A percentile compares a stretch with the other conserved stretches of the same genome.
These are phyloP conservation scores for Strigamia maritima DNA, from an alignment of 2,888 invertebrate species.

Conservation along the genomic window DNA sequence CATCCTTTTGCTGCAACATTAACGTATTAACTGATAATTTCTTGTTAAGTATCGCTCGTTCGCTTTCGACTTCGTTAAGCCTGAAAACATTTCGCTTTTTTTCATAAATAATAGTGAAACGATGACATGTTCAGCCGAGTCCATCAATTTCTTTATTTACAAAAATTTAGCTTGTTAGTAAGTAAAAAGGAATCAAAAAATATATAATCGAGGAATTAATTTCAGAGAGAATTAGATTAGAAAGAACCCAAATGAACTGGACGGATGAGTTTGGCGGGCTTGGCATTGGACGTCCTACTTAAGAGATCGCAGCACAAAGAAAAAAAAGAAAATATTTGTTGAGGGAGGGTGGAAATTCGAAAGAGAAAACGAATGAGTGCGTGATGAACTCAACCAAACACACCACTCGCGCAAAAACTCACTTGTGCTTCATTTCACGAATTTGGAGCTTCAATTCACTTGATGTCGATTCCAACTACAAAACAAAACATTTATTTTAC, in stretches of 20 bases:
- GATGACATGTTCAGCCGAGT: neutral
- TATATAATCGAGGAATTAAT: neutral
- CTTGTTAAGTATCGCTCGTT: constrained; percentile 34
- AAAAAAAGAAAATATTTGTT: neutral
- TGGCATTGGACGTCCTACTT: neutral
- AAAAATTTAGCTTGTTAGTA: neutral
- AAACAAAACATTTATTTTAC: neutral
- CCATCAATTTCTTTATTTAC: neutral
- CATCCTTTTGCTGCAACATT: constrained; percentile 15
- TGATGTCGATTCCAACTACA: neutral
- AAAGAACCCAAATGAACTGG: neutral
- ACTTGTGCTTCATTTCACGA: neutral
- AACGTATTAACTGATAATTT: neutral
- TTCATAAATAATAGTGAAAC: neutral
- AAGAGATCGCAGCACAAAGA: neutral
- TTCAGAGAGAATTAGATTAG: neutral
- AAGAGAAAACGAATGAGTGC: neutral
- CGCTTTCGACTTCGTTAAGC: neutral
- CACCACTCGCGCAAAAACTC: neutral
- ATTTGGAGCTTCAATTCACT: neutral
- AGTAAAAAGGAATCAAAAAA: neutral
- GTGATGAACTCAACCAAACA: constrained; percentile 17
- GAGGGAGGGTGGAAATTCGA: neutral
- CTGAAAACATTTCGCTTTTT: neutral
- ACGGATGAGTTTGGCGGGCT: neutral